Base-by-base conservation (phyloP, 2,888 invertebrate species). In the Machimus atricapillus region DNA sequence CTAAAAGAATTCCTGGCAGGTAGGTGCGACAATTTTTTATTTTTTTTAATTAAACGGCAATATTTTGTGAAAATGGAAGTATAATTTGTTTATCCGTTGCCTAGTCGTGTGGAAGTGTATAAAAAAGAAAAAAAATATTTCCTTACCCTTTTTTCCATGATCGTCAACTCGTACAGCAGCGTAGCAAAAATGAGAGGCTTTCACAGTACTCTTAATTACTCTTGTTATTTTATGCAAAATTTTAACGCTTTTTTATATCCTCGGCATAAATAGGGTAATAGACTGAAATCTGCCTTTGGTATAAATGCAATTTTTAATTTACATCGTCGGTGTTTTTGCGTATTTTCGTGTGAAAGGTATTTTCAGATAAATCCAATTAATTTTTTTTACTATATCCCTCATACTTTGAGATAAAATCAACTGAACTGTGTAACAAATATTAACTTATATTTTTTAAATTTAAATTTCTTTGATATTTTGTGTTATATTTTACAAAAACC, bases 1-100 rank as follows among this genome's bases (percentile, higher is more conserved):
- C 12, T 52, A 79, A 79, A 52, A 31, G 23, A 79, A 52, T 79
- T 79, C 52, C 79, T 79, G 31, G 43, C 52, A 79, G 79, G 79
- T 79, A 79, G 27, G 79, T 79, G 43, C 66, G 66, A 66, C 27
- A 1, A 40, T 12, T 40, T 37, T 9, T 40, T 9, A 5, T 23
- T 8, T 8, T 7, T 46, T 79, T 79, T 46, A 79, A 79, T 79
- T 79, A 52, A 79, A 79, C 27, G 46, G 31, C 66, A 27, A 79
- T 46, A 79, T 79, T 66, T 27, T 23, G 16, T 16, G 27, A 46
- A 79, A 79, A 79, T 79, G 52, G 52, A 79, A 79, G 27, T 56
- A 31, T 79, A 79, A 79, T 79, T 79, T 46, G 52, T 79, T 79
- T 46, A 46, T 27, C 52, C 52, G 23, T 3, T 76, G 37, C n/a